Evolutionary conservation across 1,140 invertebrate genomes (phyloP), one percentile per base, ranked within the genome.

Genomic region (Ooceraea biroi): DNA sequence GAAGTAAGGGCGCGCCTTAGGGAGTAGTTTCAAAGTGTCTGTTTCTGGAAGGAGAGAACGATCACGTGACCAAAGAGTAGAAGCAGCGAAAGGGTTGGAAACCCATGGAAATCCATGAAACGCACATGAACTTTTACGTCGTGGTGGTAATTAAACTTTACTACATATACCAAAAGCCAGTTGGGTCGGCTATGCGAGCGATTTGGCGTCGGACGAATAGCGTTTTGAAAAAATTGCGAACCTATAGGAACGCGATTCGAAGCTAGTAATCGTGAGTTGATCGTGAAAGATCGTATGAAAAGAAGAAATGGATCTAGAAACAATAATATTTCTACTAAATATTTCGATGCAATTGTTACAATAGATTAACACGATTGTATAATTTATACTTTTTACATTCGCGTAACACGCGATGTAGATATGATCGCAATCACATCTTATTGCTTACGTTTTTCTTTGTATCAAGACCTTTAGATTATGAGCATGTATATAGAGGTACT

Each of bases 21-120:
- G 86, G 66, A 87, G 55, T 73, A 63, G 80, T 88, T 88, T 87
- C 85, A 46, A 87, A 87, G 66, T 84, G 82, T 74, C 72, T 84
- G 85, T 84, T 87, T 73, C 86, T 87, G 48, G 86, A 65, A 83
- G 66, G 66, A 86, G 83, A 71, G 57, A 82, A 58, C 44, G 36
- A 22, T 19, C 14, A n/a, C 14, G 14, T 14, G 12, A 17, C 17
- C 19, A 30, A 36, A n/a, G 57, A 14, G 22, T 44, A 25, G 44
- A 25, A 48, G 52, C 50, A n/a, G n/a, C n/a, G 36, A 73, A 73
- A 36, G 58, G 41, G 66, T 84, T 52, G 65, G 66, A 78, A 80
- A 71, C 25, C 25, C 65, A 22, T 52, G 65, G 66, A 78, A 80
- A 71, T 17, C 25, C 65, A 22, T 69, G 76, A 80, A 80, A 57